These are phyloP conservation scores for Drosophila macrothrix DNA, from an alignment of 2,888 invertebrate genomes.

Conservation along the genomic window DNA sequence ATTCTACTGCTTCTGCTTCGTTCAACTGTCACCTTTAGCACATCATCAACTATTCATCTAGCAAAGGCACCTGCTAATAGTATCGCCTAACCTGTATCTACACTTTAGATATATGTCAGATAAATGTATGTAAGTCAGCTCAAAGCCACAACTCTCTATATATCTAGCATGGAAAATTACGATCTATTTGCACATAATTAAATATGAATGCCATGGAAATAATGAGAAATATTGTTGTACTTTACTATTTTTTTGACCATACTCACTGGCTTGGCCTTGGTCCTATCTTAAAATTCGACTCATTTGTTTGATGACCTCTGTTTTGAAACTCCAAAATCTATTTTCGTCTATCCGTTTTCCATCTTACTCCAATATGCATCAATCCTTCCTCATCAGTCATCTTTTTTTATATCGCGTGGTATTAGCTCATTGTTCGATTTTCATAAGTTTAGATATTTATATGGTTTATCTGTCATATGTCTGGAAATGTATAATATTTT, in stretches of 20 bases:
- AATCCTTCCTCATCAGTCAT: background rate
- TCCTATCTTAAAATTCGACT: background rate
- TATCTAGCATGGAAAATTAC: background rate
- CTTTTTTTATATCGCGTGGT: background rate
- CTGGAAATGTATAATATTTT: background rate
- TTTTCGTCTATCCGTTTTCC: background rate
- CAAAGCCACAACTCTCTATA: background rate
- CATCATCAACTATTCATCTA: constrained; percentile 12
- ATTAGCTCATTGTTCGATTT: background rate
- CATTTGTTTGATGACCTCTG: background rate
- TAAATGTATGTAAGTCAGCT: background rate
- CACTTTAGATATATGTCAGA: background rate
- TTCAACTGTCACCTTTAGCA: constrained; percentile 21
- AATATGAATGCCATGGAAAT: background rate
- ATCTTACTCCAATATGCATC: background rate
- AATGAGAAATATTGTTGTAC: background rate
- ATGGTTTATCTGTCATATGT: background rate
- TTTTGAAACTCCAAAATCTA: background rate
- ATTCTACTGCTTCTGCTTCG: background rate
- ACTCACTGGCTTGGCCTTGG: background rate
- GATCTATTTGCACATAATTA: background rate
- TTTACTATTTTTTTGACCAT: background rate
- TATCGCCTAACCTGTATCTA: background rate
- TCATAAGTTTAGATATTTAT: background rate
- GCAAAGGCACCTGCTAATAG: background rate